Percentiles rank a stretch among this genome's conserved stretches.
These are phyloP conservation scores for Hipparchia semele DNA, from an alignment of 2,888 invertebrate species.

Conservation along the genomic window DNA sequence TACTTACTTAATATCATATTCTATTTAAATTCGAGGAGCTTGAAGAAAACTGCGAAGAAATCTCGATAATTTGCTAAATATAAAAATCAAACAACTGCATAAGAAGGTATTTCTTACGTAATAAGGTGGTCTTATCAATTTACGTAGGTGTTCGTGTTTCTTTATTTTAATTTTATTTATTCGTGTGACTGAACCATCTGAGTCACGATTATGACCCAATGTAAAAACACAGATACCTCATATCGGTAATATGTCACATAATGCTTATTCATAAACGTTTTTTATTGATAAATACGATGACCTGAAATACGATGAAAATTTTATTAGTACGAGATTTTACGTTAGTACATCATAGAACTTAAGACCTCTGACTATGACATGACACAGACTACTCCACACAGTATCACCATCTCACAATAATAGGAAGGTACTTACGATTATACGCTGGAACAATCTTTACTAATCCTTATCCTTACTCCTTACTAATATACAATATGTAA, in stretches of 20 bases:
- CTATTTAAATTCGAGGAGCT: not conserved
- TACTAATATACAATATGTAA: too few relatives aligned
- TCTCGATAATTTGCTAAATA: not conserved
- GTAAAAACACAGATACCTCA: slow-evolving; percentile 7
- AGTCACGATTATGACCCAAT: slow-evolving; percentile 15
- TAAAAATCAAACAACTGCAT: not conserved
- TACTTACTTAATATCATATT: not conserved
- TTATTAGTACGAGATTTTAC: too few relatives aligned
- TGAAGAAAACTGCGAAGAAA: not conserved
- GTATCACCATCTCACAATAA: too few relatives aligned
- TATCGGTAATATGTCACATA: not conserved
- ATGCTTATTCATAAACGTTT: slow-evolving; percentile 9
- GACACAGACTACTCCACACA: too few relatives aligned
- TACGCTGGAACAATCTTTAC: too few relatives aligned
- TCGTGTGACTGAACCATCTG: slow-evolving; percentile 13
- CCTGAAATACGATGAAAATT: too few relatives aligned
- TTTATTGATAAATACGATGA: not conserved
- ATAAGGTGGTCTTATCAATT: slow-evolving; percentile 12
- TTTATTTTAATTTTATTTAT: slow-evolving; percentile 10
- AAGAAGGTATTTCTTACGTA: not conserved
- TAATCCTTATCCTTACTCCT: too few relatives aligned
- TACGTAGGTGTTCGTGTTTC: not conserved
- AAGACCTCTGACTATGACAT: too few relatives aligned
- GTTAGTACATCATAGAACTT: too few relatives aligned
- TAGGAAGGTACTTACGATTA: too few relatives aligned